Conservation (phyloP, 2,113 vertebrate species). For the Corapipo altera region DNA sequence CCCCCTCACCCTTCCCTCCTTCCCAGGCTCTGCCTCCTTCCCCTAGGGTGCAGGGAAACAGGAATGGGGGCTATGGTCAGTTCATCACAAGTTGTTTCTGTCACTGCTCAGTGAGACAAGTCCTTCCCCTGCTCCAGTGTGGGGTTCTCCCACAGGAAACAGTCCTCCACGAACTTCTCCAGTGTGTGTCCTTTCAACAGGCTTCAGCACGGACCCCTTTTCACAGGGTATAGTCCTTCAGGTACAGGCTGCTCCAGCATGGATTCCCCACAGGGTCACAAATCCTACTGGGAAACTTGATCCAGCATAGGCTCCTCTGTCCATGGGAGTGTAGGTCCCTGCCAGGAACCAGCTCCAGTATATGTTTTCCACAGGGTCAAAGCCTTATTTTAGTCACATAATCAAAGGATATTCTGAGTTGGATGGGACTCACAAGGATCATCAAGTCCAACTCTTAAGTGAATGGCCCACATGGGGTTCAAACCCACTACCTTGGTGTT, state of each 20-base stretch:
- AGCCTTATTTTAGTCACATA: not conserved
- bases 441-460: not conserved
- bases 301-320: not conserved
- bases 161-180: not conserved
- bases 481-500: not conserved
- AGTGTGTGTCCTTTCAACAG: accelerated
- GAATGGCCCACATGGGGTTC: not conserved
- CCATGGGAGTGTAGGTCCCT: not conserved
- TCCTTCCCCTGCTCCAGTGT: not conserved
- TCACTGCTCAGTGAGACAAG: accelerated
- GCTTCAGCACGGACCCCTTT: not conserved
- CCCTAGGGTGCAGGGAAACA: not conserved
- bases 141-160: not conserved
- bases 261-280: not conserved
- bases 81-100: not conserved
- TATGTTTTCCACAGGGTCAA: not conserved
- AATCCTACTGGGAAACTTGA: not conserved
- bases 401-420: not conserved
- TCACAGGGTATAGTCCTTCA: not conserved
- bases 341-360: not conserved
- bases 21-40: not conserved
- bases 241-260: not conserved
- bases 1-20: accelerated
- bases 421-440: not conserved
- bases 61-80: not conserved